Evolutionary conservation across 2,888 invertebrate genomes (phyloP), one percentile per base, ranked within the genome.

Genomic region (Campoplex capitator): DNA sequence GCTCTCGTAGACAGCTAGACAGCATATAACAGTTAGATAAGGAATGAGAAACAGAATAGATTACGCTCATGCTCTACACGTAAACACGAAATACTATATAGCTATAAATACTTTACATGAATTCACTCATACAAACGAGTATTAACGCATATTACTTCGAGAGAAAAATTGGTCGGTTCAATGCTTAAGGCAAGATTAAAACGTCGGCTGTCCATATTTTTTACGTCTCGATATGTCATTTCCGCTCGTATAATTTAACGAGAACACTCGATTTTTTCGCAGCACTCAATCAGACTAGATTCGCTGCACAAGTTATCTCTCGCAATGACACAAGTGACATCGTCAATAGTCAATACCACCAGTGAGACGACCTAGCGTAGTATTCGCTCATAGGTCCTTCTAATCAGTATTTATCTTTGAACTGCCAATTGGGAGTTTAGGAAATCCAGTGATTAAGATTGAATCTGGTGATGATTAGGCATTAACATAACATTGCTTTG

Each of bases 1-100:
- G 79, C 71, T 76, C 84, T 86, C 88, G 88, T 88, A 89, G 90
- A 92, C 92, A 93, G 93, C 92, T 92, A 92, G 91, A 90, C 90
- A 91, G 91, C 92, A 91, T 83, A 45, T 13, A 38, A 28, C 87
- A 84, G 68, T 48, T 48, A 48, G 35, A 70, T 35, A 51, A 38
- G 13, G 18, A 16, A n/a, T 9, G 54, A 54, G 13, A 45, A 11
- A 13, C 45, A 45, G 45, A 45, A 45, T 11, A 13, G 45, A 45
- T 45, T 45, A 45, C 45, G 45, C 45, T 45, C 11, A 45, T 13
- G 45, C 45, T 45, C 45, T 45, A 45, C 45, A 13, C 45, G 9
- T 89, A 88, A 87, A 83, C 85, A 88, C 74, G n/a, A 78, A 77
- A 77, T 45, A 71, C 58, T 38, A 79, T 38, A 79, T 28, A 4